Evolutionary conservation across 2,113 vertebrate genomes (phyloP).

Genomic region (Clarias magur): DNA sequence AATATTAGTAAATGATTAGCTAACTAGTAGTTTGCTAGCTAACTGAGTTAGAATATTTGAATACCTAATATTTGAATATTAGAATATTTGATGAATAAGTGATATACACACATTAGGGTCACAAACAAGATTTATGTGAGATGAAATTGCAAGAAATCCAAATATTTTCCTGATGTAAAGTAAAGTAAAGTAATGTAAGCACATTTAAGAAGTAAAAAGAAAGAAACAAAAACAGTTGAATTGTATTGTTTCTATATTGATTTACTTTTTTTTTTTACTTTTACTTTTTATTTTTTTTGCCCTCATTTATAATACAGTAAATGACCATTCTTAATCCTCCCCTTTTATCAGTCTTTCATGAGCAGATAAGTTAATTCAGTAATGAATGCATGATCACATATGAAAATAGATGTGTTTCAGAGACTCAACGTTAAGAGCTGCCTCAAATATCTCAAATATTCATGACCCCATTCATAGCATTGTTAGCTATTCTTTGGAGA

Average conservation of each 20-base stretch:
- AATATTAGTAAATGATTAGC: background rate
- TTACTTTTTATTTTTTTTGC: background rate
- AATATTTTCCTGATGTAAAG: background rate
- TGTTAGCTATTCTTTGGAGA: slow-evolving; percentile 35
- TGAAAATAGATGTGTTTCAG: slow-evolving; percentile 31
- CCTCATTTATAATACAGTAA: slow-evolving; percentile 24
- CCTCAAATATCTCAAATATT: slow-evolving; percentile 35
- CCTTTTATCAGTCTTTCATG: background rate
- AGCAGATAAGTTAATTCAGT: slow-evolving; percentile 25
- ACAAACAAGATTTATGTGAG: background rate
- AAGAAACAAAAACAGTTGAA: background rate
- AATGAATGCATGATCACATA: slow-evolving; percentile 29
- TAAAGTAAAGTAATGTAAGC: background rate
- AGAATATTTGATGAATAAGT: background rate
- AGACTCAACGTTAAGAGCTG: slow-evolving; percentile 4
- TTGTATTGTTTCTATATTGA: background rate
- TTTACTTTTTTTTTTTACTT: background rate
- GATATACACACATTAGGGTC: background rate
- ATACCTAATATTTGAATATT: background rate
- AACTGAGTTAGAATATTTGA: background rate
- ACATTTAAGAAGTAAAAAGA: background rate
- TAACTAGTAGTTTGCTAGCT: background rate
- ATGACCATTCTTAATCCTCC: background rate
- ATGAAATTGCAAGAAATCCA: background rate
- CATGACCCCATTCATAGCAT: slow-evolving; percentile 38